Evolutionary conservation across 2,888 invertebrate genomes (phyloP), one percentile per base, ranked within the genome.

Genomic region (Acleris emargana): DNA sequence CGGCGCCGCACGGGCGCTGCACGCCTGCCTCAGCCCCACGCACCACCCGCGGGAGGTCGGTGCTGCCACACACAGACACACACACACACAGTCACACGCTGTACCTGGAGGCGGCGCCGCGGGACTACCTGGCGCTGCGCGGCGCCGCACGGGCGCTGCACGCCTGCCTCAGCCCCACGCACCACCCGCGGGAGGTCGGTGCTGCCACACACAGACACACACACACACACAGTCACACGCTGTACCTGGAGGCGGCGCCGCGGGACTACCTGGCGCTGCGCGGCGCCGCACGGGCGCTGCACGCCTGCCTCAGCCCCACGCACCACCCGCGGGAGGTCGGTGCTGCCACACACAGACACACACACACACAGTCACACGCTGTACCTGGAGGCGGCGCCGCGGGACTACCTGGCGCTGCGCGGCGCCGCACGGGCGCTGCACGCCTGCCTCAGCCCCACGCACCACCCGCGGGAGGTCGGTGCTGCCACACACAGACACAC

Each of bases 11-110:
- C 73, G 94, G 89, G 75, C 93, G 1, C 73, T 96, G 71, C 96
- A 97, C 79, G 97, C 97, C 60, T 97, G 97, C 73, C 93, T 97
- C 67, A 97, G 96, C 78, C 95, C 96, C 32, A 95, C 95, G 61
- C 93, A 94, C 50, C 96, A 96, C 78, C 96, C 96, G 20, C 94
- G 96, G 83, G 96, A 96, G 94, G 96, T 95, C 70, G 32, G 32
- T 3, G 9, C 32, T 1, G n/a, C n/a, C 32, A 32, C 32, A 3
- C 32, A 32, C 9, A 3, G 9, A 32, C 32, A 28, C 7, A 28
- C 28, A 2, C 28, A 28, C 28, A 28, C 28, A 22, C 22, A 4
- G n/a, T n/a, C n/a, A n/a, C 71, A 95, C 96, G 1, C 93, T 94
- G 72, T 97, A 94, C 94, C 86, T 97, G 72, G 96, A 96, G 82